Percentiles rank a stretch among this genome's conserved stretches.
phyloP scores from a whole-genome alignment of 2,888 invertebrate species.

The Arge pagana region DNA sequence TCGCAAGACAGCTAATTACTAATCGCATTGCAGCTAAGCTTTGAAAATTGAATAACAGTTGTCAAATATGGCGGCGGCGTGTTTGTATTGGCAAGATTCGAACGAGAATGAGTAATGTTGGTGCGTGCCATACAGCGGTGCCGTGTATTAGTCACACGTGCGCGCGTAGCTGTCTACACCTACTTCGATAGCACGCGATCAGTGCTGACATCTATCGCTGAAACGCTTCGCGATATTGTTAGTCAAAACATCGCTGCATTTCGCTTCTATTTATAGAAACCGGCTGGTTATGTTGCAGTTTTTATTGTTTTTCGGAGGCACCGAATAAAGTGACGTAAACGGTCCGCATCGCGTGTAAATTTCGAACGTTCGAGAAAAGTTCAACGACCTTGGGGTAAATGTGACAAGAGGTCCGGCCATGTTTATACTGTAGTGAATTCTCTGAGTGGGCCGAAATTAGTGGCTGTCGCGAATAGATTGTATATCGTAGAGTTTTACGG shows the following conservation, averaged over 20 bases:
- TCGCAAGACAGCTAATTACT: too few species aligned
- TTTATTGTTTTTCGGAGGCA: slow-evolving; percentile 32
- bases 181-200: too few species aligned
- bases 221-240: slow-evolving; percentile 43
- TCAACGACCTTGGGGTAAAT: slow-evolving; percentile 52
- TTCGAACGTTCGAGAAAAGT: slow-evolving; percentile 35
- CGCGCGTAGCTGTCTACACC: too few species aligned
- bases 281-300: slow-evolving; percentile 27
- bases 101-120: too few species aligned
- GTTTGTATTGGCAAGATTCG: too few species aligned
- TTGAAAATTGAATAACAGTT: too few species aligned
- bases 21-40: too few species aligned
- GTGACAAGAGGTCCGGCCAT: slow-evolving; percentile 56
- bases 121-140: too few species aligned
- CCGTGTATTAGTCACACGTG: too few species aligned
- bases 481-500: slow-evolving; percentile 14
- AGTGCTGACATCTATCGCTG: slow-evolving; percentile 33
- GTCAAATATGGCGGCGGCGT: too few species aligned
- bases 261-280: slow-evolving; percentile 39
- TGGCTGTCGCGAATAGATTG: too few species aligned
- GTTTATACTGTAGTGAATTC: slow-evolving; percentile 54
- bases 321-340: slow-evolving; percentile 29
- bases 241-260: slow-evolving; percentile 49
- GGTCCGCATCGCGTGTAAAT: neutral
- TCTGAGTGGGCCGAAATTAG: slow-evolving; percentile 34